Percentiles rank a stretch among this genome's conserved stretches.
Evolutionary conservation across 2,888 invertebrate species (phyloP).

Genomic region (Drosophila atroscutellata): DNA sequence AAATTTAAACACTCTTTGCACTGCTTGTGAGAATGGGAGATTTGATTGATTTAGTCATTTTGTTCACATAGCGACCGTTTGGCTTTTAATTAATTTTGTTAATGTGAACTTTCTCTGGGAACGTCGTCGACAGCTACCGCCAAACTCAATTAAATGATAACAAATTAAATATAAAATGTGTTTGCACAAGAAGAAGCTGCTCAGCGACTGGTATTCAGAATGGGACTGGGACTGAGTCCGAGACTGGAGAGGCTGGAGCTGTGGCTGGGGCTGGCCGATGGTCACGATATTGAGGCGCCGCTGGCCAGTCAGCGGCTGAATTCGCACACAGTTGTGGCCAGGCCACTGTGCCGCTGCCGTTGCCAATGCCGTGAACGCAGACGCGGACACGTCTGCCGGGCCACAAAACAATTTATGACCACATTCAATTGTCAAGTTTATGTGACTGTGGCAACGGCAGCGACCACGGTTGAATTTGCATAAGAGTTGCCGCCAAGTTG

Average conservation of each 20-base stretch:
- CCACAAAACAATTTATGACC: slow-evolving; percentile 81
- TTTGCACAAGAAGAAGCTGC: slow-evolving; percentile 26
- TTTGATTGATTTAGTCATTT: slow-evolving; percentile 61
- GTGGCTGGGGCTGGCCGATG: slow-evolving; percentile 44
- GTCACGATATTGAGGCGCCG: slow-evolving; percentile 70
- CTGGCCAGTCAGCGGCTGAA: slow-evolving; percentile 66
- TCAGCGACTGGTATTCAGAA: slow-evolving; percentile 13
- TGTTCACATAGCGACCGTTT: slow-evolving; percentile 19
- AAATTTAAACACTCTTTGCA: slow-evolving; percentile 19
- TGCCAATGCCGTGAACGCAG: slow-evolving; percentile 22
- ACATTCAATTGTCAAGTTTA: slow-evolving; percentile 84
- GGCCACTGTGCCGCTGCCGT: slow-evolving; percentile 44
- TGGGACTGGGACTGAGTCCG: slow-evolving; percentile 10
- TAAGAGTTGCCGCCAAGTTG: slow-evolving; percentile 61
- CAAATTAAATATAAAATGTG: slow-evolving; percentile 58
- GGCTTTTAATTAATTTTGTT: slow-evolving; percentile 60
- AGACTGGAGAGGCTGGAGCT: background rate
- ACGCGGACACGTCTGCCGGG: slow-evolving; percentile 41
- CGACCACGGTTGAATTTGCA: slow-evolving; percentile 69
- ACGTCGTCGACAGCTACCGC: slow-evolving; percentile 63
- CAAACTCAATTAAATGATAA: slow-evolving; percentile 76
- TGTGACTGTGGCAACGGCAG: slow-evolving; percentile 63
- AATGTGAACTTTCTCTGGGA: slow-evolving; percentile 64
- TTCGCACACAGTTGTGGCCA: slow-evolving; percentile 61
- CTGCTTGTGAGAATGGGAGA: slow-evolving; percentile 37